Evolutionary conservation across 1,140 invertebrate genomes (phyloP).

Genomic region (Branchinecta lindahli): DNA sequence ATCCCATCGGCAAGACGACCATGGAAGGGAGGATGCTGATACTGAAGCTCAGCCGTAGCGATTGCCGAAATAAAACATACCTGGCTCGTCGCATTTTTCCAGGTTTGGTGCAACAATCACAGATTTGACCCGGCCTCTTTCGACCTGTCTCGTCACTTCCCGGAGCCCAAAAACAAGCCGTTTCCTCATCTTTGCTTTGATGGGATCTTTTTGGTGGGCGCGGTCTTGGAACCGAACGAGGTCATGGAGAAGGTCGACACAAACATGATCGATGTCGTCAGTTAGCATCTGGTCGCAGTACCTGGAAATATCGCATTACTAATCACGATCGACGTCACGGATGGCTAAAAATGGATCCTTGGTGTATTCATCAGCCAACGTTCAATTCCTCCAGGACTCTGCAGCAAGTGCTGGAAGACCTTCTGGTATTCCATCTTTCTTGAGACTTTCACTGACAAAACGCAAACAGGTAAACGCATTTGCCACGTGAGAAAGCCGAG

Average conservation of each 20-base stretch:
- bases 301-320: not conserved
- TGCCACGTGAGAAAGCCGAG: too few species aligned
- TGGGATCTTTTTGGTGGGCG: slow-evolving; percentile 35
- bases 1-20: too few species aligned
- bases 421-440: too few species aligned
- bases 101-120: slow-evolving; percentile 35
- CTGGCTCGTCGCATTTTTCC: not conserved
- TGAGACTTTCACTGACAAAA: too few species aligned
- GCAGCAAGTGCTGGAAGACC: too few species aligned
- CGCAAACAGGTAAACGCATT: too few species aligned
- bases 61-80: not conserved
- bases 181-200: slow-evolving; percentile 32
- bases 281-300: slow-evolving; percentile 21
- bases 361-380: too few species aligned
- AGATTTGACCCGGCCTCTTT: slow-evolving; percentile 35
- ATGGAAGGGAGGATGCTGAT: too few species aligned
- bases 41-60: too few species aligned
- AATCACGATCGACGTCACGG: too few species aligned
- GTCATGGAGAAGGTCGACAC: slow-evolving; percentile 29
- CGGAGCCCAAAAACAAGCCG: slow-evolving; percentile 36
- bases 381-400: too few species aligned
- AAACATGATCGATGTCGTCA: slow-evolving; percentile 18
- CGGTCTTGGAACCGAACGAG: slow-evolving; percentile 37
- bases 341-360: too few species aligned
- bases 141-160: slow-evolving; percentile 38